Conservation (phyloP, 2,888 invertebrate species). For the Rotaria macrura region DNA sequence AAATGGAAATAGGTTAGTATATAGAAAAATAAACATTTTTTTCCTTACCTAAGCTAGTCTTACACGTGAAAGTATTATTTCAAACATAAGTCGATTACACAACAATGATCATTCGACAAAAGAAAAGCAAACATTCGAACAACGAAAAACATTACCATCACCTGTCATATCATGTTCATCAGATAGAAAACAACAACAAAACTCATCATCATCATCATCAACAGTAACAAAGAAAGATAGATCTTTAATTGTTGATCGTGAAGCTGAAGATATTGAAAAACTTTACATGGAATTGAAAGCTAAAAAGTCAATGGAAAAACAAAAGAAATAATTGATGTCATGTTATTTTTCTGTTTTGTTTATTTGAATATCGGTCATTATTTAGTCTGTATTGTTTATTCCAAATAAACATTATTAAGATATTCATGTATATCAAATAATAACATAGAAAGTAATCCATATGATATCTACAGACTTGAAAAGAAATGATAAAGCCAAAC, state of each 20-base stretch:
- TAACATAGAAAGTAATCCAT: too few species aligned
- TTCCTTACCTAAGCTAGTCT: not conserved
- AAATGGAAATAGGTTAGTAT: not conserved
- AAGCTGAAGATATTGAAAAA: not conserved
- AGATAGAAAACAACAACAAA: not conserved
- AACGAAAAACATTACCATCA: not conserved
- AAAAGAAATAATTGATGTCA: not conserved
- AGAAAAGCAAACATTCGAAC: not conserved
- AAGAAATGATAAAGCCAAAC: too few species aligned
- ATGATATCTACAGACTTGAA: too few species aligned
- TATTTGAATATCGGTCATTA: not conserved
- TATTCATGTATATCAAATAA: too few species aligned
- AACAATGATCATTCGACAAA: not conserved
- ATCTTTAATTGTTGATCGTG: not conserved
- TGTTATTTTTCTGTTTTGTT: not conserved
- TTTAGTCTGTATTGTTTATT: not conserved
- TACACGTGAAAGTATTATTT: not conserved
- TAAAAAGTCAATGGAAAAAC: not conserved
- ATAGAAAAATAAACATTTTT: not conserved
- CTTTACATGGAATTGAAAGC: conserved; percentile 2
- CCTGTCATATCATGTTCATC: not conserved
- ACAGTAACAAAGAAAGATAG: not conserved
- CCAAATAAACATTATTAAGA: not conserved
- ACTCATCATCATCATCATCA: not conserved
- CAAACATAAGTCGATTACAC: not conserved